phyloP scores from a whole-genome alignment of 2,113 vertebrate species.

The Nycticorax nycticorax region DNA sequence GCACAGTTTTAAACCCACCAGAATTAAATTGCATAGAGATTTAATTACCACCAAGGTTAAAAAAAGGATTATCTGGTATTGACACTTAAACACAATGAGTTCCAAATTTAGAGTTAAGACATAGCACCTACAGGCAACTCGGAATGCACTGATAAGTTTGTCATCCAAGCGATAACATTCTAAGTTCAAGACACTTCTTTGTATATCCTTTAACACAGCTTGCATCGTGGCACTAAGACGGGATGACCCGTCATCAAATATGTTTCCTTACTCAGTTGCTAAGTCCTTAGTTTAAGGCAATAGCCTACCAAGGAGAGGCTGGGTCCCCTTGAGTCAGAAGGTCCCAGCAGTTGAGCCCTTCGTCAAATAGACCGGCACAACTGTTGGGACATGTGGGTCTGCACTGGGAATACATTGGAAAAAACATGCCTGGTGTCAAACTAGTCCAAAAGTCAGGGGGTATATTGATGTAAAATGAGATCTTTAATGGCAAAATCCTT shows the following conservation, averaged over 20 bases:
- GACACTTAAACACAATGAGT: background rate
- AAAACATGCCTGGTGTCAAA: background rate
- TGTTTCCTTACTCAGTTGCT: background rate
- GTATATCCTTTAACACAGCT: background rate
- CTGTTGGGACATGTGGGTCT: background rate
- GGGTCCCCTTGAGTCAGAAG: background rate
- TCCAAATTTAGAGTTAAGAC: background rate
- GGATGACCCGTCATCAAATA: background rate
- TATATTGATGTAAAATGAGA: background rate
- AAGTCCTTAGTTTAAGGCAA: background rate
- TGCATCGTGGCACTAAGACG: background rate
- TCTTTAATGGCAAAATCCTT: background rate
- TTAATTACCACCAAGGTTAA: background rate
- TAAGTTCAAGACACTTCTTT: background rate
- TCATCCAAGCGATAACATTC: background rate
- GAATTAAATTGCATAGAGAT: background rate
- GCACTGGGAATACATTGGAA: background rate
- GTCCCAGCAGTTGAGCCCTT: background rate
- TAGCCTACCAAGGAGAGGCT: fast-evolving
- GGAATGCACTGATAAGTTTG: background rate
- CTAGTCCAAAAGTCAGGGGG: background rate
- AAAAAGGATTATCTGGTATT: background rate
- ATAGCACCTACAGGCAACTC: background rate
- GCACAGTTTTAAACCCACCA: background rate
- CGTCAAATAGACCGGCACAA: background rate